phyloP scores from a whole-genome alignment of 2,888 invertebrate genomes.

The Tiphia femorata region DNA sequence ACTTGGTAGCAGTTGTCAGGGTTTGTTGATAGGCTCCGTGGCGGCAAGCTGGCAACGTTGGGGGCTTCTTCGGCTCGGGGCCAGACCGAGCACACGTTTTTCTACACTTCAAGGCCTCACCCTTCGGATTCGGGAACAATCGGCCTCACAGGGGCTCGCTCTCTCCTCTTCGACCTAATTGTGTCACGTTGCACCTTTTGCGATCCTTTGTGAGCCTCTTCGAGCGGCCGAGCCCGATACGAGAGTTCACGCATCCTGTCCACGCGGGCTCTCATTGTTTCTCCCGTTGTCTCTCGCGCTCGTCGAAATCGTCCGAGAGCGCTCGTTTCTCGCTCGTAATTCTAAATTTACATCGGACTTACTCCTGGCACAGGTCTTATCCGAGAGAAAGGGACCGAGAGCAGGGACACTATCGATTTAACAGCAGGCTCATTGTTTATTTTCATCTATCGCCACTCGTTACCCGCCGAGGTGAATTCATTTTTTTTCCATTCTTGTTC shows the following conservation, averaged over 20 bases:
- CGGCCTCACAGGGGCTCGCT: conserved; percentile 40
- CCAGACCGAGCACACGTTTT: conserved; percentile 50
- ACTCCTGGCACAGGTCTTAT: too few species aligned
- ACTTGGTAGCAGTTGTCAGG: background rate
- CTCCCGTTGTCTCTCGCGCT: background rate
- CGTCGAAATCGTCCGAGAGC: too few species aligned
- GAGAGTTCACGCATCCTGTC: background rate
- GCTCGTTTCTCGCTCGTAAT: too few species aligned
- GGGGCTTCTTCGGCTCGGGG: conserved; percentile 27
- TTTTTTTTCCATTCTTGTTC: too few species aligned
- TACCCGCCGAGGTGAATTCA: too few species aligned
- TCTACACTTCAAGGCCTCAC: conserved; percentile 58
- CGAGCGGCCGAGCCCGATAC: background rate
- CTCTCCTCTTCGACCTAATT: conserved; percentile 59
- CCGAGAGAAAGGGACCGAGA: too few species aligned
- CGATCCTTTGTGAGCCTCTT: conserved; percentile 3
- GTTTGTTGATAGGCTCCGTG: conserved; percentile 24
- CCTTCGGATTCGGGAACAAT: conserved; percentile 52
- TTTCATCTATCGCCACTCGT: too few species aligned
- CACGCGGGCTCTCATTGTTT: background rate
- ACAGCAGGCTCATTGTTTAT: too few species aligned
- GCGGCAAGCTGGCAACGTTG: conserved; percentile 41
- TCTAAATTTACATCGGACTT: too few species aligned
- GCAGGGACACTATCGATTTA: too few species aligned
- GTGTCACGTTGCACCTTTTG: conserved; percentile 51